phyloP scores from a whole-genome alignment of 2,797 vertebrate species.

The Eleutherodactylus coqui region DNA sequence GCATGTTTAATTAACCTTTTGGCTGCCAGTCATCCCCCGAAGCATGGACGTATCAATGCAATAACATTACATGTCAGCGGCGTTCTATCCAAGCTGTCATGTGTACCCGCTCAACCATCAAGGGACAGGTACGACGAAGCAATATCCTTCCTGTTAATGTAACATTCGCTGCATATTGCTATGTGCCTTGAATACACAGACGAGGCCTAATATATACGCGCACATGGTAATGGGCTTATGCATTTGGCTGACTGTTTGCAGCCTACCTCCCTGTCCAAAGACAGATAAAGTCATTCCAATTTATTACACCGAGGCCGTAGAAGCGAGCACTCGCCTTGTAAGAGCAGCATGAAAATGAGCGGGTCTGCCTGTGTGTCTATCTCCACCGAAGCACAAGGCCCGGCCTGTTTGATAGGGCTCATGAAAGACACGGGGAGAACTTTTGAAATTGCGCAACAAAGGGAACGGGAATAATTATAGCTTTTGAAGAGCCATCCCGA shows the following conservation, averaged over 20 bases:
- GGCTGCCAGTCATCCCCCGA: neutral
- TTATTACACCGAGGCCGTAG: conserved; percentile 46
- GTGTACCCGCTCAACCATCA: conserved; percentile 17
- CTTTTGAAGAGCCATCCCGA: conserved; percentile 50
- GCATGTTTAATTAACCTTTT: conserved; percentile 45
- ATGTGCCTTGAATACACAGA: conserved; percentile 43
- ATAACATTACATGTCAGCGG: conserved; percentile 26
- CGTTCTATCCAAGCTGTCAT: conserved; percentile 18
- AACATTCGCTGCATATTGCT: neutral
- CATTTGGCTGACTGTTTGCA: conserved; percentile 2
- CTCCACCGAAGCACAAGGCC: conserved; percentile 31
- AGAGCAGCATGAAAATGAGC: conserved; percentile 46
- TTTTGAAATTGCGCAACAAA: conserved; percentile 54
- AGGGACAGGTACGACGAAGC: neutral
- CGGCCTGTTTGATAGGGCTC: conserved; percentile 50
- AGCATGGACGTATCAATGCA: conserved; percentile 9
- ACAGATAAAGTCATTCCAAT: conserved; percentile 59
- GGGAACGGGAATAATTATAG: conserved; percentile 51
- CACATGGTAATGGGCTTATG: conserved; percentile 9
- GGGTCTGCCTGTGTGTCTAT: conserved; percentile 45
- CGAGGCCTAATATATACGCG: neutral
- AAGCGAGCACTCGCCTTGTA: conserved; percentile 28
- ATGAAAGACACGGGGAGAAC: conserved; percentile 48
- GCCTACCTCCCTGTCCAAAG: conserved; percentile 46
- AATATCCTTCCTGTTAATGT: conserved; percentile 40